A percentile compares a stretch with the other conserved stretches of the same genome.
Conservation (phyloP, 2,888 invertebrate species). For the Melieria picta region DNA sequence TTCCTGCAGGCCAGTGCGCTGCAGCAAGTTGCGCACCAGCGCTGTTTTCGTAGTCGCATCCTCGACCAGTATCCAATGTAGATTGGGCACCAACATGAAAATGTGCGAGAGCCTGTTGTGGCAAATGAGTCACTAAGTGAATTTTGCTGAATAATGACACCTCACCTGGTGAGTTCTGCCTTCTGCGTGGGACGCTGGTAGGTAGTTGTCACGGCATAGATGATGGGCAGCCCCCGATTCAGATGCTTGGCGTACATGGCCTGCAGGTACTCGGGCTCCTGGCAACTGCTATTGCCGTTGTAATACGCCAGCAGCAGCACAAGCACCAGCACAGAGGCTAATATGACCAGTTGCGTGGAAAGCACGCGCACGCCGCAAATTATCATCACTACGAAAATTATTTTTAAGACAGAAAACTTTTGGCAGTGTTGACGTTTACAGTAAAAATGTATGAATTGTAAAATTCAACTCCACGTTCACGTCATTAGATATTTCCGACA, state of each 20-base stretch:
- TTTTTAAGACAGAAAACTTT: too few species aligned
- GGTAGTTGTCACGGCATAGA: conserved; percentile 94
- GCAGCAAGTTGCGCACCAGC: conserved; percentile 78
- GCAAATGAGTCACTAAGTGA: not conserved
- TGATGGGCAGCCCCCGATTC: conserved; percentile 69
- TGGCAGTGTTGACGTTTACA: too few species aligned
- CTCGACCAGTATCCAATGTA: conserved; percentile 95
- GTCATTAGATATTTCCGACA: too few species aligned
- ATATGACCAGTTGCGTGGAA: conserved; percentile 60
- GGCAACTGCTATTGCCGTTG: conserved; percentile 57
- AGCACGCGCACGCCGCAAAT: conserved; percentile 63
- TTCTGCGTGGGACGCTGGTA: conserved; percentile 89
- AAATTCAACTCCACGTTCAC: too few species aligned
- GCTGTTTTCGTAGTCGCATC: conserved; percentile 73
- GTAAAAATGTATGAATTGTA: too few species aligned
- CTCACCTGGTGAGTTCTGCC: conserved; percentile 88
- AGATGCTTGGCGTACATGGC: conserved; percentile 51
- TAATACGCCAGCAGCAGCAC: conserved; percentile 60
- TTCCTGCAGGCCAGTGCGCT: conserved; percentile 59
- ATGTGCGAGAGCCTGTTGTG: conserved; percentile 81
- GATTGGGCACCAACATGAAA: conserved; percentile 83
- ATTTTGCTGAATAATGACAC: not conserved
- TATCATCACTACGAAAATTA: conserved; percentile 1
- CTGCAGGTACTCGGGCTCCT: conserved; percentile 58
- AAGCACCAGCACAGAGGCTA: conserved; percentile 57